phyloP scores from a whole-genome alignment of 2,113 vertebrate species.

The Oncorhynchus mykiss region DNA sequence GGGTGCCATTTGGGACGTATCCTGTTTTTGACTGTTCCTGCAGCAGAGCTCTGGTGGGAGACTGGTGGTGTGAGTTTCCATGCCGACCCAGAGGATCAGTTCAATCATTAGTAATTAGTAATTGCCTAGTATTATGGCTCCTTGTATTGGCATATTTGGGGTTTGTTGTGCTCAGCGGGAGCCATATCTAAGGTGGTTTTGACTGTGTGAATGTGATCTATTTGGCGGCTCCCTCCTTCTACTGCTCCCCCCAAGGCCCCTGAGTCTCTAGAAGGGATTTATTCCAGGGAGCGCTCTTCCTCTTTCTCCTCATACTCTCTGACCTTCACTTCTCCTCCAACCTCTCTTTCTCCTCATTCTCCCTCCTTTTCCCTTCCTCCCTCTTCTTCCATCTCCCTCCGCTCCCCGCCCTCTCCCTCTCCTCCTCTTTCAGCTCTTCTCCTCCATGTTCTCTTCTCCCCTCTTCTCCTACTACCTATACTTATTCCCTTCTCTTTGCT shows the following conservation, averaged over 20 bases:
- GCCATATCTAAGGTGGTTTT: background rate
- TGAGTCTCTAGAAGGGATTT: no score
- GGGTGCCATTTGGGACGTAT: no score
- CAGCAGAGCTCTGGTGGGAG: background rate
- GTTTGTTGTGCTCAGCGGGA: background rate
- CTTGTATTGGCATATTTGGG: background rate
- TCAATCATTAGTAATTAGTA: background rate
- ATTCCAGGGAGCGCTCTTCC: no score
- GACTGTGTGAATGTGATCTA: background rate
- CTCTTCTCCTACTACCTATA: slow-evolving; percentile 35
- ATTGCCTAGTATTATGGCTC: background rate
- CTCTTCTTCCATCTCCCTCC: slow-evolving; percentile 27
- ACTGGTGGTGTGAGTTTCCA: background rate
- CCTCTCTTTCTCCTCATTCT: background rate
- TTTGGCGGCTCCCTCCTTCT: background rate
- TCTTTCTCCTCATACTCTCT: background rate
- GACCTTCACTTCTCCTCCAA: background rate
- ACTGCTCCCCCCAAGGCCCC: no score
- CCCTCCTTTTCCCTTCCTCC: background rate
- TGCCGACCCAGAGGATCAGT: background rate
- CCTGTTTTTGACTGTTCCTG: no score
- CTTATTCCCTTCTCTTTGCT: slow-evolving; percentile 20
- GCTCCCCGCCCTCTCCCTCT: slow-evolving; percentile 15
- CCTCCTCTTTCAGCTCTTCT: slow-evolving; percentile 10
- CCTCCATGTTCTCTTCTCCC: slow-evolving; percentile 38